Base-by-base conservation (phyloP, 2,797 vertebrate genomes). In the Gastrophryne carolinensis region DNA sequence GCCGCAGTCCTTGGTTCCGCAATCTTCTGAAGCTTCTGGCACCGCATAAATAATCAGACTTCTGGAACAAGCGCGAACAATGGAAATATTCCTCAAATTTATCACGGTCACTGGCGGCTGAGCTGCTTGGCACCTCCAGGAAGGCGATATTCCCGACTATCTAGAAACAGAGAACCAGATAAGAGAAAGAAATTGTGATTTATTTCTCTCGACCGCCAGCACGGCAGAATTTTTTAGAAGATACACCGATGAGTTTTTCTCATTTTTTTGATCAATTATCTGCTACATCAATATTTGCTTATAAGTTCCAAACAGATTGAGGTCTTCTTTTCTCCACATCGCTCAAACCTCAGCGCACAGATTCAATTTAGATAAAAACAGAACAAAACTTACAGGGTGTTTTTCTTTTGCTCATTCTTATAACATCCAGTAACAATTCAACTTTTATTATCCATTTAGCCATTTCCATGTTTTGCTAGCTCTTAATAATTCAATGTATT, bases 401-500 rank as follows among this genome's bases (percentile, higher is more conserved):
- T 78, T 78, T 72, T 62, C 64, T 63, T 72, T 54, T 68, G 72
- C 49, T 72, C 71, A n/a, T n/a, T 78, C 65, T 68, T 72, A 78
- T 78, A 66, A 78, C 71, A 78, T 72, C 17, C 61, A 15, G 61
- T 52, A 78, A 78, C 75, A 78, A 78, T 72, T 78, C 68, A 66
- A 78, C 72, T 78, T 78, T 78, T 78, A 72, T 78, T 65, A 78
- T 78, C 72, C 60, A 66, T 67, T 75, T 75, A 75, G 57, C 68
- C 68, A 78, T 72, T 78, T 78, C 68, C 75, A 78, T 78, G 75
- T 78, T 68, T 78, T 78, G 75, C 72, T 78, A 72, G 75, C 61
- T 58, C 61, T 29, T 39, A 56, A 72, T 66, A 72, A 78, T 64
- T 65, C 68, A 65, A 23, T 29, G 49, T 37, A 71, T 57, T 37